Conservation (phyloP, 2,113 vertebrate species). For the Paramisgurnus dabryanus region DNA sequence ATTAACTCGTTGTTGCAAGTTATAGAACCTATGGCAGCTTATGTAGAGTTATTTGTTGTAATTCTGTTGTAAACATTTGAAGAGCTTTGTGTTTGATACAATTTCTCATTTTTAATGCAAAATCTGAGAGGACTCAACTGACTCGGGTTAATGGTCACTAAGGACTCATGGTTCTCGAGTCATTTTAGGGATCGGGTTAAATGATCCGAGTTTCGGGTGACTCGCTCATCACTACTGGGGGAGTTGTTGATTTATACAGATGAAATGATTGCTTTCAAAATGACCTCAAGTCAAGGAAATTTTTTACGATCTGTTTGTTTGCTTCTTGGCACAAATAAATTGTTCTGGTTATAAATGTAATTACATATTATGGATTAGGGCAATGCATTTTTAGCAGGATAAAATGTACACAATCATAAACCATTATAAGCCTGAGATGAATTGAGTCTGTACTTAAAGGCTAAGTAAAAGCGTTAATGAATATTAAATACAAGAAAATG, state of each 20-base stretch:
- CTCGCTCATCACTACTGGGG: too few relatives aligned
- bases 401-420: slow-evolving; percentile 22
- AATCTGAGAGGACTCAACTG: too few relatives aligned
- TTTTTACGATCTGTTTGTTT: slow-evolving; percentile 34
- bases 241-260: slow-evolving; percentile 37
- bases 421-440: slow-evolving; percentile 44
- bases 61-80: too few relatives aligned
- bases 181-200: too few relatives aligned
- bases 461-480: slow-evolving; percentile 38
- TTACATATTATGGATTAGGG: slow-evolving; percentile 33
- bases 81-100: too few relatives aligned
- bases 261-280: slow-evolving; percentile 27
- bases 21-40: too few relatives aligned
- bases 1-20: too few relatives aligned
- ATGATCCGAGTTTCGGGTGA: too few relatives aligned
- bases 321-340: slow-evolving; percentile 34
- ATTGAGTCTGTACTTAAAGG: slow-evolving; percentile 21
- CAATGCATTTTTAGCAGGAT: slow-evolving; percentile 31
- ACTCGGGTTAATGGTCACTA: too few relatives aligned
- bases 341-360: slow-evolving; percentile 24
- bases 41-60: too few relatives aligned
- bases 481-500: slow-evolving; percentile 27
- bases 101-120: too few relatives aligned
- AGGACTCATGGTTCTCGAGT: too few relatives aligned
- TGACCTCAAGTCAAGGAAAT: slow-evolving; percentile 42